Evolutionary conservation across 2,113 vertebrate species (phyloP).

Genomic region (Poeciliopsis occidentalis): DNA sequence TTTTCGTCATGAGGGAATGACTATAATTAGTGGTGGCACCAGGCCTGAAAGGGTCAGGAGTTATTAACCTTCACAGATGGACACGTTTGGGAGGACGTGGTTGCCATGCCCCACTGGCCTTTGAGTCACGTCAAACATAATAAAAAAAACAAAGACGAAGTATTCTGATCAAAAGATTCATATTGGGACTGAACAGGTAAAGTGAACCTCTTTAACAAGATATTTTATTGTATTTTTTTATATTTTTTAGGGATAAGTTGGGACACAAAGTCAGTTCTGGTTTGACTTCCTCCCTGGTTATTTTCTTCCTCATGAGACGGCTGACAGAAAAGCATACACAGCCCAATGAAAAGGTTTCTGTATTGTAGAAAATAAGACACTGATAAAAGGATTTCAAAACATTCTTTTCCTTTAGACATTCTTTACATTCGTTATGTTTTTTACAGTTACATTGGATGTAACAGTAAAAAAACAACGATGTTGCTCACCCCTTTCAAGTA

Average conservation of each 20-base stretch:
- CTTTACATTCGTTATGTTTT: too few relatives aligned
- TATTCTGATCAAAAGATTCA: not conserved
- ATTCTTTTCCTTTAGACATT: not conserved
- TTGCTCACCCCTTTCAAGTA: not conserved
- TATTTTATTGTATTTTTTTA: not conserved
- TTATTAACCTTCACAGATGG: constrained; percentile 79
- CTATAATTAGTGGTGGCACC: constrained; percentile 71
- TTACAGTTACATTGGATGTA: too few relatives aligned
- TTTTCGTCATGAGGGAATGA: constrained; percentile 30
- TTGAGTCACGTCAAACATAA: constrained; percentile 36
- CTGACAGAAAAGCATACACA: not conserved
- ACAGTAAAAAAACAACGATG: not conserved
- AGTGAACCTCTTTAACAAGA: not conserved
- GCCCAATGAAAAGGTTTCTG: not conserved
- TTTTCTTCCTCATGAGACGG: not conserved
- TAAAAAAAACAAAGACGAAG: constrained; percentile 9
- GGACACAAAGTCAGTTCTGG: not conserved
- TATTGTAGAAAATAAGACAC: not conserved
- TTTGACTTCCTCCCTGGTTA: not conserved
- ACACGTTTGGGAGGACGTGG: constrained; percentile 56
- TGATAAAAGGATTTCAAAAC: not conserved
- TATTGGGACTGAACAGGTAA: constrained; percentile 4
- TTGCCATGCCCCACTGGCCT: constrained; percentile 50
- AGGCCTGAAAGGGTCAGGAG: constrained; percentile 66
- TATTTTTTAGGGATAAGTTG: not conserved